Conservation (phyloP, 2,888 invertebrate genomes). For the Tetanocera ferruginea region DNA sequence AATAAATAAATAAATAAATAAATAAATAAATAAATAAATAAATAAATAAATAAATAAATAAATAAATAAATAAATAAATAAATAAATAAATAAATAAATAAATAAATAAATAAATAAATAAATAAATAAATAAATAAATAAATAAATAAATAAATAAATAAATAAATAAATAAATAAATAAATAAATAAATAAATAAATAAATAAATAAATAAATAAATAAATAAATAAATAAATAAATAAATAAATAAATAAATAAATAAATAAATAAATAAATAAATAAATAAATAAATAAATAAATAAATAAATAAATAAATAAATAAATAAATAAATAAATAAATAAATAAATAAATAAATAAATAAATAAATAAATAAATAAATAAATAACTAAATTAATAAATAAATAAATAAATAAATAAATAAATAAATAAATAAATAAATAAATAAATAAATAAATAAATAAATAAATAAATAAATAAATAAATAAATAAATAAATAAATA, state of each 20-base stretch:
- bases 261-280: not conserved
- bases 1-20: not conserved
- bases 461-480: slow-evolving; percentile 10
- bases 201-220: not conserved
- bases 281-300: not conserved
- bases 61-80: not conserved
- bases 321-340: slow-evolving; percentile 34
- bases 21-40: not conserved
- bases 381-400: slow-evolving; percentile 22
- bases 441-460: not conserved
- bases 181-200: not conserved
- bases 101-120: not conserved
- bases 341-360: slow-evolving; percentile 40
- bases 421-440: not conserved
- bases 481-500: slow-evolving; percentile 36
- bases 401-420: not conserved
- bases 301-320: not conserved
- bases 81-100: not conserved
- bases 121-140: not conserved
- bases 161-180: not conserved
- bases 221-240: not conserved
- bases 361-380: slow-evolving; percentile 36
- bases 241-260: not conserved
- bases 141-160: not conserved
- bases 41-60: not conserved